phyloP scores from a whole-genome alignment of 1,140 invertebrate species.

The Campoletis sonorensis region DNA sequence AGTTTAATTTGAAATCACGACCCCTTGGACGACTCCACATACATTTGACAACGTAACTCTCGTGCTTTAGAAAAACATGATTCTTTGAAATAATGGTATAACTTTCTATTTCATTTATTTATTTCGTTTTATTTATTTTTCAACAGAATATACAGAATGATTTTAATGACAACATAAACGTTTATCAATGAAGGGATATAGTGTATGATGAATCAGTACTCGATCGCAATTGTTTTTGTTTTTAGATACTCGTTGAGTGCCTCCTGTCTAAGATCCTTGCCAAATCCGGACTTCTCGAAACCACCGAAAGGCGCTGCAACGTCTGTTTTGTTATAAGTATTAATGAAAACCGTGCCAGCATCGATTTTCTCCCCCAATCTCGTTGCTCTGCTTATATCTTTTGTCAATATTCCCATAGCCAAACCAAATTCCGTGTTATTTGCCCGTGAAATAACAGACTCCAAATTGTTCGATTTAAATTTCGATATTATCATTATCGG shows the following conservation, averaged over 20 bases:
- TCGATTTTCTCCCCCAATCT: slow-evolving; percentile 91
- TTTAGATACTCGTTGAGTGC: slow-evolving; percentile 97
- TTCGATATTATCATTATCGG: slow-evolving; percentile 97
- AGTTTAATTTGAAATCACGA: no score
- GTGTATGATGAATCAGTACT: slow-evolving; percentile 86
- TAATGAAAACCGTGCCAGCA: slow-evolving; percentile 96
- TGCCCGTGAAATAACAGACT: slow-evolving; percentile 89
- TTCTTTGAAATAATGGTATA: no score
- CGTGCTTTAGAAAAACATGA: no score
- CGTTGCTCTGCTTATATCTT: slow-evolving; percentile 91
- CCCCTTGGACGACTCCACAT: no score
- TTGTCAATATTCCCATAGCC: slow-evolving; percentile 94
- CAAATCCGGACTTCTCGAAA: slow-evolving; percentile 97
- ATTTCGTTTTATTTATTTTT: no score
- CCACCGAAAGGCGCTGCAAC: slow-evolving; percentile 98
- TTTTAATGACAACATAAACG: background rate
- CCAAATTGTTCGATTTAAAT: slow-evolving; percentile 89
- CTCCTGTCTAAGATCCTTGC: slow-evolving; percentile 96
- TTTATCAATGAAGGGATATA: no score
- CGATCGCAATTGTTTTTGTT: slow-evolving; percentile 95
- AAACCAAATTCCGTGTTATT: slow-evolving; percentile 95
- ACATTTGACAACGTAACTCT: no score
- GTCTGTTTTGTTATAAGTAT: slow-evolving; percentile 98
- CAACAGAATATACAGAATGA: background rate
- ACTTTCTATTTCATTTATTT: no score